These are phyloP conservation scores for Neogobius melanostomus DNA, from an alignment of 2,113 vertebrate genomes.

Conservation along the genomic window DNA sequence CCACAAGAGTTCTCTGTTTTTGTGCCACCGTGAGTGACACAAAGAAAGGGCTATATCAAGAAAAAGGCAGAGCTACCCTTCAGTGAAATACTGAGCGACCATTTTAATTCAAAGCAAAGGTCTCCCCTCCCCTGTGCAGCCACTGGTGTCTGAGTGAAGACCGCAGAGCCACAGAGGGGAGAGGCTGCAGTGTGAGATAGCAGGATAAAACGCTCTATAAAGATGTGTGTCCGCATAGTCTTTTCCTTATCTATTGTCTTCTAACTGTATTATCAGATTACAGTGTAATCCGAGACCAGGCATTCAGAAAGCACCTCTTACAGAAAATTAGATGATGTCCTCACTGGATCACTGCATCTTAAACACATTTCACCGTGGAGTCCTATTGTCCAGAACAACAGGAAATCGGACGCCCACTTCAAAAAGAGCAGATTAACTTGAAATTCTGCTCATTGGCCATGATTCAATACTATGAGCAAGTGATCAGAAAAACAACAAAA, in stretches of 20 bases:
- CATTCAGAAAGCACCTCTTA: conserved; percentile 34
- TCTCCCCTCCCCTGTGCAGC: conserved; percentile 14
- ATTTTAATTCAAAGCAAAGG: conserved; percentile 26
- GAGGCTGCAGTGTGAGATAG: neutral
- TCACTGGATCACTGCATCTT: conserved; percentile 25
- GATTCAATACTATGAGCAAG: neutral
- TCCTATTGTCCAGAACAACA: conserved; percentile 12
- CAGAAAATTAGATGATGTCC: conserved; percentile 51
- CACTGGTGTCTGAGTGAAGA: conserved; percentile 15
- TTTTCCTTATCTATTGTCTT: conserved; percentile 24
- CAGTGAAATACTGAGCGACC: conserved; percentile 4
- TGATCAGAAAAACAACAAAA: neutral
- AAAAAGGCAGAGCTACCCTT: neutral
- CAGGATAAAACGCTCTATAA: conserved; percentile 14
- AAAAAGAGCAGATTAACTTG: conserved; percentile 21
- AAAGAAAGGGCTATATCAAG: neutral
- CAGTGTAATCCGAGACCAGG: conserved; percentile 48
- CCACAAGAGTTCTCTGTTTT: neutral
- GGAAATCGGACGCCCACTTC: conserved; percentile 37
- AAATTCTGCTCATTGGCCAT: too few species aligned
- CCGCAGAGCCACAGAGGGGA: conserved; percentile 8
- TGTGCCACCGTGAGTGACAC: neutral
- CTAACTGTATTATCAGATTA: conserved; percentile 43
- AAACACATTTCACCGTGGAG: conserved; percentile 24
- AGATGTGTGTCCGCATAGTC: conserved; percentile 26